Evolutionary conservation across 2,888 invertebrate species (phyloP), one percentile per base, ranked within the genome.

Genomic region (Rhodophaea formosa): DNA sequence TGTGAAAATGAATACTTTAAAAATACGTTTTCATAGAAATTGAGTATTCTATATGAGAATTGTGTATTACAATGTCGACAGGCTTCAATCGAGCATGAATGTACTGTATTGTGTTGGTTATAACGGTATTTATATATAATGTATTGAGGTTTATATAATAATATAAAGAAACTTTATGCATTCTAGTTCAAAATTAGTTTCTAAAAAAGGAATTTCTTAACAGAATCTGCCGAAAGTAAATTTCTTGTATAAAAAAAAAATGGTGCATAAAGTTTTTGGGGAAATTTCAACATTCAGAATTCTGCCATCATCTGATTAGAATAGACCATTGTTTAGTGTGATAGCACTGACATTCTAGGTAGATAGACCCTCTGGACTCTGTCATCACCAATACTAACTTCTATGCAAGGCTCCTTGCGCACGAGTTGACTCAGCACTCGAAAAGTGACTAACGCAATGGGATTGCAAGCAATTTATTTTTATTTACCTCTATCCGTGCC

Each of bases 31-130:
- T 8, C 10, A 12, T 35, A 14, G 12, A 29, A 44, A 43, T 43
- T 29, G 29, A 14, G n/a, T 12, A 39, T 12, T 3, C 12, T 3
- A 8, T 35, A 35, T 35, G 10, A 39, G 39, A 1, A 39, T 6
- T 12, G n/a, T 1, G 12, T 39, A 12, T 12, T 6, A 44, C 43
- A 53, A 70, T 78, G 79, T 82, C 75, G 77, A 72, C 79, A 79
- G 74, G 71, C 70, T 70, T 69, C 70, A 65, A 69, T 71, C 61
- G 71, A 79, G 86, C 86, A 86, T 88, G 88, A 79, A 75, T 86
- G 84, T 86, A 72, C 65, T 75, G 73, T 74, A 68, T 67, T 84
- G 82, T 87, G 82, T 80, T 78, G 82, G 79, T 79, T 77, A 54
- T 75, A 72, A 74, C 72, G 73, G 70, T 76, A 74, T 77, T 63